Conservation (phyloP, 2,888 invertebrate genomes). For the Calliphora vomitoria region DNA sequence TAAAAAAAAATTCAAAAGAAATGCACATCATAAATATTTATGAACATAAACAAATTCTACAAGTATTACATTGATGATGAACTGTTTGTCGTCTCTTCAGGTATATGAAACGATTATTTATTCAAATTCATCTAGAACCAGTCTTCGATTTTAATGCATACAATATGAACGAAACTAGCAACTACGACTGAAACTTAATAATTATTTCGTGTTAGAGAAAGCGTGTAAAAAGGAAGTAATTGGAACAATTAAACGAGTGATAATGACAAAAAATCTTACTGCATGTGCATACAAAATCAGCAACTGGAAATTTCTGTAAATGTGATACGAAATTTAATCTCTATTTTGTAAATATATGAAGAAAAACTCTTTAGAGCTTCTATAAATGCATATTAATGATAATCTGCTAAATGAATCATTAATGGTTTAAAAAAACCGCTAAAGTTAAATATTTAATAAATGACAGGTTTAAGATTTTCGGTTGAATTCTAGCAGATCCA, state of each 20-base stretch:
- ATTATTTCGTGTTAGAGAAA: slow-evolving; percentile 15
- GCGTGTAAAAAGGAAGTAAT: slow-evolving; percentile 2
- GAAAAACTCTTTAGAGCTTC: no score
- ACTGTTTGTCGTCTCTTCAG: neutral
- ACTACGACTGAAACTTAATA: neutral
- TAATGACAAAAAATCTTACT: neutral
- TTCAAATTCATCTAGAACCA: slow-evolving; percentile 3
- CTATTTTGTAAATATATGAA: no score
- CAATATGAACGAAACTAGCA: neutral
- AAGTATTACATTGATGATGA: neutral
- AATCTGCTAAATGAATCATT: no score
- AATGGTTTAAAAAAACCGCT: no score
- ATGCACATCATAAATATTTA: slow-evolving; percentile 14
- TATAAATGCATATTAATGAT: no score
- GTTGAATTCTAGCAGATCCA: no score
- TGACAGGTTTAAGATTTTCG: no score
- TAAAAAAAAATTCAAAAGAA: slow-evolving; percentile 28
- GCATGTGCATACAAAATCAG: neutral
- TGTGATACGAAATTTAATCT: neutral
- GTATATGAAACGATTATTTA: slow-evolving; percentile 25
- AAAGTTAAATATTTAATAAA: no score
- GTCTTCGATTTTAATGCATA: neutral
- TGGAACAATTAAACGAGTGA: neutral
- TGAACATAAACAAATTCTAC: slow-evolving; percentile 3
- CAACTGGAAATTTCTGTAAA: neutral